Evolutionary conservation across 2,888 invertebrate genomes (phyloP).

Genomic region (Allygus modestus): DNA sequence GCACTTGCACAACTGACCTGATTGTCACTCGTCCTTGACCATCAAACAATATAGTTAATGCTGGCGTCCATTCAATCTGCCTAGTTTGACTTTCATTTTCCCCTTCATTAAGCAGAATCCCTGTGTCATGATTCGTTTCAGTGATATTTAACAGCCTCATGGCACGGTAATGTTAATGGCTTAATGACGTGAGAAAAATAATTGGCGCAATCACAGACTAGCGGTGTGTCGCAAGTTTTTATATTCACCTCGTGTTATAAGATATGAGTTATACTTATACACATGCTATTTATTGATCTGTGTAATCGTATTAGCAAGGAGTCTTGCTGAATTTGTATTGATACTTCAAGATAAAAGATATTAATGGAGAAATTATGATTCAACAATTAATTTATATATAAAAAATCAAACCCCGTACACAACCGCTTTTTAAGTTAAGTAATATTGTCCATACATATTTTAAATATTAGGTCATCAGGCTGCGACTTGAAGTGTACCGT

Average conservation of each 20-base stretch:
- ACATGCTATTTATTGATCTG: no score
- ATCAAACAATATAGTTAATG: slow-evolving; percentile 37
- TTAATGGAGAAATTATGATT: no score
- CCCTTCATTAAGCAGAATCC: slow-evolving; percentile 42
- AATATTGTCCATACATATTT: no score
- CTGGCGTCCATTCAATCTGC: slow-evolving; percentile 19
- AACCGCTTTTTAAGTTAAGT: no score
- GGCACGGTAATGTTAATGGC: slow-evolving; percentile 5
- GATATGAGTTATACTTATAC: not conserved
- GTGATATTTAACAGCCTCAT: slow-evolving; percentile 12
- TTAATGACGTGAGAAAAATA: slow-evolving; percentile 22
- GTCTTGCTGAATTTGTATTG: no score
- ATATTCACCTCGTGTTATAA: not conserved
- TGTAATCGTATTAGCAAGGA: no score
- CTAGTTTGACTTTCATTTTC: slow-evolving; percentile 12
- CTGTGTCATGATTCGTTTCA: slow-evolving; percentile 16
- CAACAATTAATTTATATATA: no score
- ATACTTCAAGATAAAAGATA: no score
- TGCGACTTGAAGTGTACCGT: no score
- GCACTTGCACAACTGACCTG: slow-evolving; percentile 45
- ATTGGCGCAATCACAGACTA: slow-evolving; percentile 5
- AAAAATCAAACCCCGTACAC: no score
- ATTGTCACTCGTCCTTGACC: slow-evolving; percentile 42
- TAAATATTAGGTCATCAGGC: no score
- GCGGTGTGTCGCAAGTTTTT: slow-evolving; percentile 16